These are phyloP conservation scores for Tipula confusa DNA, from an alignment of 2,888 invertebrate species.

Conservation along the genomic window DNA sequence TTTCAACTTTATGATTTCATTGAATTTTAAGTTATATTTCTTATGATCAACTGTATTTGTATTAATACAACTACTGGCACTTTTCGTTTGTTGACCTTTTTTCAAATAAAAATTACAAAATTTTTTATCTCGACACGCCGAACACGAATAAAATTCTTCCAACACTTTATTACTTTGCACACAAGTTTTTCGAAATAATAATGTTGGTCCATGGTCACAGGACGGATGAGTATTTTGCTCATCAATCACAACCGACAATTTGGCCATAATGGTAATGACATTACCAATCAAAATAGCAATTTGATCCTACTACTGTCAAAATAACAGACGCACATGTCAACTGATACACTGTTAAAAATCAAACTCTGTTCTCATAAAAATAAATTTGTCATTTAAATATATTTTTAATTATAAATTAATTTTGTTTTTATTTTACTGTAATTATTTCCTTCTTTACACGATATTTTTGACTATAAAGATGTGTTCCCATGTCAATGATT, in stretches of 20 bases:
- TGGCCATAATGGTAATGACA: not conserved
- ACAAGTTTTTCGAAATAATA: conserved; percentile 59
- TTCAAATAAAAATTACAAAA: not conserved
- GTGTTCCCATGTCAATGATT: not conserved
- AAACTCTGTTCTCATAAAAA: not conserved
- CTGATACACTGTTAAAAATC: not conserved
- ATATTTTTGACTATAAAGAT: not conserved
- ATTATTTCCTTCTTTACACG: not conserved
- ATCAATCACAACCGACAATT: conserved; percentile 50
- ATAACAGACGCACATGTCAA: not conserved
- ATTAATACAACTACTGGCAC: not conserved
- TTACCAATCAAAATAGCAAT: not conserved
- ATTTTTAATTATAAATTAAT: not conserved
- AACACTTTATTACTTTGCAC: conserved; percentile 37
- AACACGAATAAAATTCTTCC: conserved; percentile 69
- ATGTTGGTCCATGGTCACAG: conserved; percentile 73
- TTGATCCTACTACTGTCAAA: not conserved
- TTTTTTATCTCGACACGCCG: conserved; percentile 76
- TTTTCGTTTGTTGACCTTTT: conserved; percentile 39
- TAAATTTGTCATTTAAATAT: not conserved
- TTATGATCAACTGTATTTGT: not conserved
- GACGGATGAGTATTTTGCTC: conserved; percentile 61
- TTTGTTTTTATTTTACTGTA: not conserved
- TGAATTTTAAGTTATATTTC: conserved; percentile 41
- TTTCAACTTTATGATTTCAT: not conserved